phyloP scores from a whole-genome alignment of 2,888 invertebrate genomes.

The Acrocyrtus sp. region DNA sequence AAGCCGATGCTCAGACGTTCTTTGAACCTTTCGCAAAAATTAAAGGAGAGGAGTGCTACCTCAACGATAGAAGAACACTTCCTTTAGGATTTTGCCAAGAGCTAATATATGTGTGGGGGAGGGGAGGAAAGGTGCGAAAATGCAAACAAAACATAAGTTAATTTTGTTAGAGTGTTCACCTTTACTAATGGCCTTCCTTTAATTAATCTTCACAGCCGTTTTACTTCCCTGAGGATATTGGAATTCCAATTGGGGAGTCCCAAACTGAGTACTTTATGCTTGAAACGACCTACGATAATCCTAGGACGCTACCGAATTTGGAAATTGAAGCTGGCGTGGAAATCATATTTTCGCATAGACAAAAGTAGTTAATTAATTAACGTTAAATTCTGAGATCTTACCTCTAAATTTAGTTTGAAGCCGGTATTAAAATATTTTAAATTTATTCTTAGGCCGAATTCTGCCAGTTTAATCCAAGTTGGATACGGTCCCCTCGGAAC shows the following conservation, averaged over 20 bases:
- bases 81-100: too few relatives aligned
- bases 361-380: constrained; percentile 38
- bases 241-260: constrained; percentile 37
- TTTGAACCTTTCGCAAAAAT: constrained; percentile 33
- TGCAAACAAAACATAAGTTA: too few relatives aligned
- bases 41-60: constrained; percentile 40
- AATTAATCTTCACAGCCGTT: constrained; percentile 24
- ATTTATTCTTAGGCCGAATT: not conserved
- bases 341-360: constrained; percentile 26
- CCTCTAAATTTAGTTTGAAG: not conserved
- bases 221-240: constrained; percentile 46
- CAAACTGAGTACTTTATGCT: constrained; percentile 30
- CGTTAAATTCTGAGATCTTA: not conserved
- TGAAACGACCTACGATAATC: constrained; percentile 45
- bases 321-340: constrained; percentile 41
- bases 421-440: not conserved
- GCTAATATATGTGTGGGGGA: constrained; percentile 47
- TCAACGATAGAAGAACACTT: too few relatives aligned
- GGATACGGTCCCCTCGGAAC: constrained; percentile 38
- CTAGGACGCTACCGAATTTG: constrained; percentile 11
- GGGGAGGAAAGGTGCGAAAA: constrained; percentile 19
- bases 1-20: constrained; percentile 15
- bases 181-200: too few relatives aligned
- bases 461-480: constrained; percentile 30
- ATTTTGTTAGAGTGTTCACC: too few relatives aligned